Conservation (phyloP, 2,113 vertebrate species). For the Megaceryle maxima region DNA sequence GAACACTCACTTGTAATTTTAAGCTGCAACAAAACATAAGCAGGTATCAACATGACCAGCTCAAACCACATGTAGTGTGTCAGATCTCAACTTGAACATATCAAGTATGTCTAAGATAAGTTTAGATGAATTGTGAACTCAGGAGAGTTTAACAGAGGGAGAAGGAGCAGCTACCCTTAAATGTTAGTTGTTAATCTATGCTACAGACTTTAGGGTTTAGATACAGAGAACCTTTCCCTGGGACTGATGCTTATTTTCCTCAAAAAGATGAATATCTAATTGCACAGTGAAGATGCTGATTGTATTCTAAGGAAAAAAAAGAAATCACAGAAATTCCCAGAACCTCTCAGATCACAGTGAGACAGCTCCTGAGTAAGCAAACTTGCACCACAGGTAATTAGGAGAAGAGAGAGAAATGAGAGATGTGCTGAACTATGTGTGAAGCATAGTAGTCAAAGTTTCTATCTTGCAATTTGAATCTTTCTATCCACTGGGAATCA, state of each 20-base stretch:
- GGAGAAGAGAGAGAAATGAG: neutral
- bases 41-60: neutral
- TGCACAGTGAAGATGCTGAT: neutral
- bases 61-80: fast-evolving
- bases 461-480: neutral
- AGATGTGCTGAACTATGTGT: neutral
- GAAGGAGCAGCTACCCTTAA: neutral
- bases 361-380: neutral
- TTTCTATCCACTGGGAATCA: neutral
- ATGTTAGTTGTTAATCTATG: neutral
- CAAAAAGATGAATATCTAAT: neutral
- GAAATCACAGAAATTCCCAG: neutral
- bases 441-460: neutral
- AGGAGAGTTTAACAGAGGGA: neutral
- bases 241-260: neutral
- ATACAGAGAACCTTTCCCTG: neutral
- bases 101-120: neutral
- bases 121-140: neutral
- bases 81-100: neutral
- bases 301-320: neutral
- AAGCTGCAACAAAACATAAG: neutral
- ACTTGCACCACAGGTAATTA: neutral
- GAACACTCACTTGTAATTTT: neutral
- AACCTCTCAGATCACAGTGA: neutral
- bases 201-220: neutral